phyloP scores from a whole-genome alignment of 2,888 invertebrate species.

The Dioctria rufipes region DNA sequence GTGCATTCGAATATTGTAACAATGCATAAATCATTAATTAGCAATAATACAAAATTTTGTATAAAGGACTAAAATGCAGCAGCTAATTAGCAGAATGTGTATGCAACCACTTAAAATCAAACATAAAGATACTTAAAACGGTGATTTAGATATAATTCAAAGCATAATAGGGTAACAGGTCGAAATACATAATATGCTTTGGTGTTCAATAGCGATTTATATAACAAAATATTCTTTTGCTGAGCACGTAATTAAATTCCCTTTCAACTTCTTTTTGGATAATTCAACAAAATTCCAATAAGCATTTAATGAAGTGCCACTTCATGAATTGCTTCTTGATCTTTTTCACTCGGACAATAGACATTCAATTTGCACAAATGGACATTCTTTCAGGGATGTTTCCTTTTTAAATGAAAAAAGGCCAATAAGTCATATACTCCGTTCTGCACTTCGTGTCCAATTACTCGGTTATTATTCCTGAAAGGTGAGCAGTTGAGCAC shows the following conservation, averaged over 20 bases:
- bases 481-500: conserved; percentile 45
- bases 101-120: too few species aligned
- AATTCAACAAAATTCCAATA: conserved; percentile 40
- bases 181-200: too few species aligned
- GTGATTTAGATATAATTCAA: too few species aligned
- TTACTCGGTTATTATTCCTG: conserved; percentile 53
- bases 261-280: background rate
- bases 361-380: conserved; percentile 54
- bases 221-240: background rate
- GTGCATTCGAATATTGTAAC: too few species aligned
- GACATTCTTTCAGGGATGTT: conserved; percentile 47
- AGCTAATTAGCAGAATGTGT: too few species aligned
- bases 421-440: conserved; percentile 20
- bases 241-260: background rate
- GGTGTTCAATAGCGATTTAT: too few species aligned
- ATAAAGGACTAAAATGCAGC: too few species aligned
- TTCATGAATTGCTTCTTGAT: conserved; percentile 37
- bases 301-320: conserved; percentile 54
- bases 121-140: too few species aligned
- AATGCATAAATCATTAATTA: too few species aligned
- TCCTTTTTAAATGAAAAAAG: conserved; percentile 2
- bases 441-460: conserved; percentile 44
- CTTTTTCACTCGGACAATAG: conserved; percentile 43
- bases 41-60: too few species aligned
- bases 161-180: too few species aligned